phyloP scores from a whole-genome alignment of 2,113 vertebrate species.

The Pseudonaja textilis region DNA sequence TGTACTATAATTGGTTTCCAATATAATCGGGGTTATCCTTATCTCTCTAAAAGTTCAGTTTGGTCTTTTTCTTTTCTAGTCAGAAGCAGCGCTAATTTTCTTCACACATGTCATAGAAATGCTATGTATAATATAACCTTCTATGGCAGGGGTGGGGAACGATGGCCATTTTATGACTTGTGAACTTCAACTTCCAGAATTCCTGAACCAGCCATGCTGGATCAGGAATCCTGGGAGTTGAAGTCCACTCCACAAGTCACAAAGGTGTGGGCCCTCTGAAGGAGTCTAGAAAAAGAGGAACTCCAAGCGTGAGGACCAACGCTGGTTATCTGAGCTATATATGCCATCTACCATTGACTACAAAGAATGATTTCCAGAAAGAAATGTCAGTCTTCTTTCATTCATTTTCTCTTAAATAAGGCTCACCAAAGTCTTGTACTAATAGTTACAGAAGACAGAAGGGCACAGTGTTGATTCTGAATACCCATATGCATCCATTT shows the following conservation, averaged over 20 bases:
- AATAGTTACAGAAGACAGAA: not conserved
- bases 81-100: not conserved
- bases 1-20: not conserved
- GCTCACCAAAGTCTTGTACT: not conserved
- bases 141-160: not conserved
- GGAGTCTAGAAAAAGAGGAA: not conserved
- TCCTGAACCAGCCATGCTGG: too few species aligned
- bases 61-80: not conserved
- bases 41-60: not conserved
- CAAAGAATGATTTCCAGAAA: not conserved
- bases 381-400: not conserved
- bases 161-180: not conserved
- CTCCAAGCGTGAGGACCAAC: not conserved
- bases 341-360: not conserved
- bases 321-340: not conserved
- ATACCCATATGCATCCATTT: not conserved
- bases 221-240: too few species aligned
- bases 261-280: not conserved
- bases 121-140: not conserved
- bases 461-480: not conserved
- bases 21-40: not conserved
- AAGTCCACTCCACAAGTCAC: too few species aligned
- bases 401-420: not conserved
- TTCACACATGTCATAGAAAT: not conserved
- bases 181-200: not conserved